These are phyloP conservation scores for Vimba vimba DNA, from an alignment of 2,113 vertebrate genomes.

Conservation along the genomic window DNA sequence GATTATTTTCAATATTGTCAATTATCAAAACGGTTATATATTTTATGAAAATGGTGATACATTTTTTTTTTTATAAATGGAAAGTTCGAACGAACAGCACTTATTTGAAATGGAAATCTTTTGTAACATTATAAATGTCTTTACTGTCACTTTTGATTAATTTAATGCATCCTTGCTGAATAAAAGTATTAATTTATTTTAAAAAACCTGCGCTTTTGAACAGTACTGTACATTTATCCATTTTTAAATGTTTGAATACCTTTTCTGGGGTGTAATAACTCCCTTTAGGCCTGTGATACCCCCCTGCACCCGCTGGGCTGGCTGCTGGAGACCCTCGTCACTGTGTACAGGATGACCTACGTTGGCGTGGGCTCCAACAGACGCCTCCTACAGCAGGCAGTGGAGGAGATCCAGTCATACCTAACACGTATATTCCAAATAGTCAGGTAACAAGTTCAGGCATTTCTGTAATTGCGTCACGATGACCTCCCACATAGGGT, in stretches of 20 bases:
- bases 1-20: too few relatives aligned
- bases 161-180: too few relatives aligned
- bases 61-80: background rate
- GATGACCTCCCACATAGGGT: background rate
- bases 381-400: conserved; percentile 87
- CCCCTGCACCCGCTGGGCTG: conserved; percentile 92
- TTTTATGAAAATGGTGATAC: background rate
- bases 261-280: background rate
- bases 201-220: too few relatives aligned
- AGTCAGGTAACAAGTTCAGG: conserved; percentile 78
- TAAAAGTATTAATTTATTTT: too few relatives aligned
- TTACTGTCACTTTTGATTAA: background rate
- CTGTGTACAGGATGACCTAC: conserved; percentile 96
- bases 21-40: background rate
- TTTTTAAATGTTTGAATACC: background rate
- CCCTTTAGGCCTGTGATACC: conserved; percentile 87
- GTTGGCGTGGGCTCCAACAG: conserved; percentile 94
- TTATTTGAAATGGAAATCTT: background rate
- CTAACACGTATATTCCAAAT: conserved; percentile 88
- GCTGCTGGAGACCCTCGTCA: conserved; percentile 92
- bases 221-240: background rate
- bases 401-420: conserved; percentile 92
- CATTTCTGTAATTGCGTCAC: background rate
- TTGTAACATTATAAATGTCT: background rate
- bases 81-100: too few relatives aligned